These are phyloP conservation scores for Scaptomyza parva DNA, from an alignment of 2,888 invertebrate genomes.

Conservation along the genomic window DNA sequence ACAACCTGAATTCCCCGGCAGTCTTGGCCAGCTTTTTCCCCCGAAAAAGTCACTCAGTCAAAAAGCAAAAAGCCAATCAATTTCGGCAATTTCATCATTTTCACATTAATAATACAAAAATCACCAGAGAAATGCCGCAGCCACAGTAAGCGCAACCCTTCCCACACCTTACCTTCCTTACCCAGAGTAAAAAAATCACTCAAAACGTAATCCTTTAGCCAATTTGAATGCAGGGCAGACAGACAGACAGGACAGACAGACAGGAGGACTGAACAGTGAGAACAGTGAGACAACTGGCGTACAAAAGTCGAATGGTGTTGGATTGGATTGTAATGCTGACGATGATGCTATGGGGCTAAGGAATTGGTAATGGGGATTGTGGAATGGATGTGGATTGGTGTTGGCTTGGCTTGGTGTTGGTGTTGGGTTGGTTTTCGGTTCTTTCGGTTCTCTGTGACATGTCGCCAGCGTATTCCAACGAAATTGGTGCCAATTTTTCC, in stretches of 20 bases:
- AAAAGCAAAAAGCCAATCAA: background rate
- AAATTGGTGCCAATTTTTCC: constrained; percentile 83
- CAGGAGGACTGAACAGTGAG: constrained; percentile 3
- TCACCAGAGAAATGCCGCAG: constrained; percentile 21
- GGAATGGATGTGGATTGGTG: background rate
- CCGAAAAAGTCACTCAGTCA: background rate
- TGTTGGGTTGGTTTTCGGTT: background rate
- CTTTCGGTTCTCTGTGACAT: constrained; percentile 63
- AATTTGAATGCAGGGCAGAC: constrained; percentile 66
- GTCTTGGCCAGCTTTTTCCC: background rate
- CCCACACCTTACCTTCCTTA: no score
- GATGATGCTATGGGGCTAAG: background rate
- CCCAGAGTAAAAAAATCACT: constrained; percentile 53
- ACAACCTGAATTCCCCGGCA: background rate
- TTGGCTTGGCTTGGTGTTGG: background rate
- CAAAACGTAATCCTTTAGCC: constrained; percentile 76
- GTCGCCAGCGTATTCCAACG: constrained; percentile 75
- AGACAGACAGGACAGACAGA: constrained; percentile 22
- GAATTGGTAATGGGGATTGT: background rate
- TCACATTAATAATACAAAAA: constrained; percentile 66
- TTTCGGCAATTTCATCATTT: constrained; percentile 51
- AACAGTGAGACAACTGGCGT: constrained; percentile 10
- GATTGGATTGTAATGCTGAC: constrained; percentile 28
- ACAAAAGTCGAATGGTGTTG: constrained; percentile 8
- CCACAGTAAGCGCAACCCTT: no score